These are phyloP conservation scores for Temnothorax curvispinosus DNA, from an alignment of 1,140 invertebrate genomes.

Conservation along the genomic window DNA sequence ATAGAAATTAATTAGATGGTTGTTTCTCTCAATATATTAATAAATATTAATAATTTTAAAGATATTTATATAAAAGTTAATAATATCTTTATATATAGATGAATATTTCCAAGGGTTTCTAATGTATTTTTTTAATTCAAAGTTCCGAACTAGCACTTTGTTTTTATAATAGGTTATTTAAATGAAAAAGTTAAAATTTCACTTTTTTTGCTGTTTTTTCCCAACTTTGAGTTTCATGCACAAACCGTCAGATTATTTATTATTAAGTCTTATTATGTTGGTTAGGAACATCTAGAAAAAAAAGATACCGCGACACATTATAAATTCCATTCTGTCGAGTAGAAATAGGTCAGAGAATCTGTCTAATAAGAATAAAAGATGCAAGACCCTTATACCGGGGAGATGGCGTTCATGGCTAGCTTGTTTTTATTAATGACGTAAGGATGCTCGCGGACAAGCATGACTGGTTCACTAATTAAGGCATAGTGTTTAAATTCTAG, in stretches of 20 bases:
- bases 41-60: not conserved
- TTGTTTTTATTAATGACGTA: slow-evolving; percentile 38
- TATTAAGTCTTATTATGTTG: not conserved
- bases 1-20: not conserved
- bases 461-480: slow-evolving; percentile 56
- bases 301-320: not conserved
- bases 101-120: not conserved
- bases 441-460: not conserved
- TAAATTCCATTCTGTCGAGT: slow-evolving; percentile 30
- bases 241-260: slow-evolving; percentile 6
- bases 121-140: not conserved
- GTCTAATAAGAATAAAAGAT: slow-evolving; percentile 18
- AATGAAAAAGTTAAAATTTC: not conserved
- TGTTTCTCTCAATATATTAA: not conserved
- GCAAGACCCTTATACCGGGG: not conserved
- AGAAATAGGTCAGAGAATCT: slow-evolving; percentile 1
- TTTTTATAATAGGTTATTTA: not conserved
- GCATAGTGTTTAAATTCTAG: slow-evolving; percentile 34
- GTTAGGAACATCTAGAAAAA: not conserved
- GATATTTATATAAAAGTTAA: not conserved
- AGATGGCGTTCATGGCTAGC: not conserved
- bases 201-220: not conserved
- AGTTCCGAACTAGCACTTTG: not conserved
- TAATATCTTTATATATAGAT: not conserved
- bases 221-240: not conserved